Conservation (phyloP, 2,797 vertebrate species). For the Lutjanus argentimaculatus region DNA sequence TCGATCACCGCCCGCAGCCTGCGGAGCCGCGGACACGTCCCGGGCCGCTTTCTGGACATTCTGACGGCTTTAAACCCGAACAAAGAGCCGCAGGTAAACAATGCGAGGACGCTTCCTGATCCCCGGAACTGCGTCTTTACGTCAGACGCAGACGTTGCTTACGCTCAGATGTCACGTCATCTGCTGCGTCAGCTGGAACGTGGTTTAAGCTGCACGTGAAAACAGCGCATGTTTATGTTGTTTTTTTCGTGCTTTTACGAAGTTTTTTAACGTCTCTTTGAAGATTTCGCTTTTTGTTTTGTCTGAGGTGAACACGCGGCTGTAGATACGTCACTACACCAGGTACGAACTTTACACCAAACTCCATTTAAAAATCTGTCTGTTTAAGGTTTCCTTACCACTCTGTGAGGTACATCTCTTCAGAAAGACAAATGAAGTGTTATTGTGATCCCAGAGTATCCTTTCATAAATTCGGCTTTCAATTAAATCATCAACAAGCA, state of each 20-base stretch:
- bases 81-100: constrained; percentile 73
- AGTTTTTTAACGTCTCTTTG: not conserved
- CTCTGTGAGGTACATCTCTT: fast-evolving
- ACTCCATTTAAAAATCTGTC: not conserved
- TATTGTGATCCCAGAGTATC: fast-evolving
- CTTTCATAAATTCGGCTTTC: not conserved
- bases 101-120: constrained; percentile 55
- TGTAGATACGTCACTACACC: no score
- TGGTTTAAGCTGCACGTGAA: not conserved
- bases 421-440: not conserved
- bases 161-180: not conserved
- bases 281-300: not conserved
- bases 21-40: not conserved
- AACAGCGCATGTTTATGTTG: no score
- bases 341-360: not conserved
- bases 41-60: constrained; percentile 59
- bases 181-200: not conserved
- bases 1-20: constrained; percentile 53
- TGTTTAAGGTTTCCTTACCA: no score
- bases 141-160: not conserved
- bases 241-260: no score
- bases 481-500: not conserved
- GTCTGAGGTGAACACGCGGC: not conserved
- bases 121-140: not conserved
- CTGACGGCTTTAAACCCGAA: constrained; percentile 4